These are phyloP conservation scores for Drosophila prolongata DNA, from an alignment of 2,888 invertebrate species.

Conservation along the genomic window DNA sequence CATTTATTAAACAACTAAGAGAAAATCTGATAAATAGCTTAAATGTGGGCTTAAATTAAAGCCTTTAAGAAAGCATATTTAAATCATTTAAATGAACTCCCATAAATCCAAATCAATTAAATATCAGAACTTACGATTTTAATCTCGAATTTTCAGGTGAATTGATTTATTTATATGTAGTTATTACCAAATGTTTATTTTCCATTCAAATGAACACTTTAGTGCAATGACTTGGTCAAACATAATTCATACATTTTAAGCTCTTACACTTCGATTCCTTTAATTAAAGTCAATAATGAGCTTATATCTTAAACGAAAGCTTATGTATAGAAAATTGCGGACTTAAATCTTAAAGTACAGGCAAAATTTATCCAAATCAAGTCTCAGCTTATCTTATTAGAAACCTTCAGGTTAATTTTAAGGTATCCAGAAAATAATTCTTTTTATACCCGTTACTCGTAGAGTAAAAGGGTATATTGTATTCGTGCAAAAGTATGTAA, in stretches of 20 bases:
- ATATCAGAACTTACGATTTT: not conserved
- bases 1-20: too few relatives aligned
- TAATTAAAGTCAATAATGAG: slow-evolving; percentile 7
- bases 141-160: too few relatives aligned
- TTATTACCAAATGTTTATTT: not conserved
- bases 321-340: too few relatives aligned
- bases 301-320: slow-evolving; percentile 1
- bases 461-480: too few relatives aligned
- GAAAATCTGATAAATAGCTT: too few relatives aligned
- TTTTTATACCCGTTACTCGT: too few relatives aligned
- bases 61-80: too few relatives aligned
- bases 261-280: slow-evolving; percentile 3
- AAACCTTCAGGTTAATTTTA: slow-evolving; percentile 16
- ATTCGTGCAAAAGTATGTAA: too few relatives aligned
- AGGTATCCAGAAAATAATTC: slow-evolving; percentile 22
- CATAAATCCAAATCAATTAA: not conserved
- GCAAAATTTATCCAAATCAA: not conserved
- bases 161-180: not conserved
- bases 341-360: not conserved
- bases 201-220: not conserved
- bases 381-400: not conserved
- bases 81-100: too few relatives aligned
- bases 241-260: not conserved
- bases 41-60: too few relatives aligned
- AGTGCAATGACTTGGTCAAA: not conserved